These are phyloP conservation scores for Metopolophium dirhodum DNA, from an alignment of 1,140 invertebrate genomes.

Conservation along the genomic window DNA sequence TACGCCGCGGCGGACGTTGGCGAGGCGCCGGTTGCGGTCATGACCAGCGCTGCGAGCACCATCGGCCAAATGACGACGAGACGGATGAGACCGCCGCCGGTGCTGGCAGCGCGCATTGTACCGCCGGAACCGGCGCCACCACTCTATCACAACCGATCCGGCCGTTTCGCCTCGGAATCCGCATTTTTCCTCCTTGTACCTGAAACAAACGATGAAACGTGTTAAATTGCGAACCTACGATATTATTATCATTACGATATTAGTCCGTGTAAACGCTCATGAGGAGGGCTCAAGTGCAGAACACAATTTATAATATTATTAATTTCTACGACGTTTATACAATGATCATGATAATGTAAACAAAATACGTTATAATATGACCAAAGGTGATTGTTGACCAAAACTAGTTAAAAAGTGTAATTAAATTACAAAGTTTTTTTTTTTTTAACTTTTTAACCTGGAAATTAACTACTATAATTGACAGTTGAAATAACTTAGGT, in stretches of 20 bases:
- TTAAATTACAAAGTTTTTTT: background rate
- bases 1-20: slow-evolving; percentile 26
- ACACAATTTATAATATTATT: no score
- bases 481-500: background rate
- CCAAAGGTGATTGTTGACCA: no score
- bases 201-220: background rate
- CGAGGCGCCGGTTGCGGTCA: slow-evolving; percentile 50
- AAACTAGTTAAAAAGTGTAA: background rate
- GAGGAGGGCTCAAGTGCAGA: no score
- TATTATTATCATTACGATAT: no score
- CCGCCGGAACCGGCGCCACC: slow-evolving; percentile 55
- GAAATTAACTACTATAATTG: background rate
- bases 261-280: no score
- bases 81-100: slow-evolving; percentile 52
- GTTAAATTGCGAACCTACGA: background rate
- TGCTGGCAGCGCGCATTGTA: slow-evolving; percentile 56
- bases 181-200: slow-evolving; percentile 53
- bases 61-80: slow-evolving; percentile 25
- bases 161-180: slow-evolving; percentile 54
- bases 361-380: background rate
- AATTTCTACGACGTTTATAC: no score
- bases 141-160: slow-evolving; percentile 56
- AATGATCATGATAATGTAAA: no score
- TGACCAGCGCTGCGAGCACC: slow-evolving; percentile 49
- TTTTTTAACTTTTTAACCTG: background rate